Conservation (phyloP, 2,113 vertebrate genomes). For the Chamaetylas fuelleborni region DNA sequence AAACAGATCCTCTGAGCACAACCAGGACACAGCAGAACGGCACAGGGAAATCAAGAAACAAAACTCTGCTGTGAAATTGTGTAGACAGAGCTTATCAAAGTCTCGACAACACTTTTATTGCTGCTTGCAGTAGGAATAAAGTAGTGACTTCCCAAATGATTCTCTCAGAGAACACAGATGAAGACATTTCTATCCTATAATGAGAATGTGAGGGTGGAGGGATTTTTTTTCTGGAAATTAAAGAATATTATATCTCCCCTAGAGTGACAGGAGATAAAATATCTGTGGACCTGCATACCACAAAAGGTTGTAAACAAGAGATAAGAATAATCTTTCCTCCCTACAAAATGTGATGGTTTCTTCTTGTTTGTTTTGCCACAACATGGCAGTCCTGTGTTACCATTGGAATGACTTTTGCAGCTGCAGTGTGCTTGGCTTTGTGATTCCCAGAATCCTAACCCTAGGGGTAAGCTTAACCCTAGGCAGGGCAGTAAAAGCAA, state of each 20-base stretch:
- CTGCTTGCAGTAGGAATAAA: not conserved
- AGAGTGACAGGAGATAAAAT: not conserved
- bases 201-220: not conserved
- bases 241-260: not conserved
- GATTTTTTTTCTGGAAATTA: not conserved
- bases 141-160: not conserved
- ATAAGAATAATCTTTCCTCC: not conserved
- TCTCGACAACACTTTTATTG: not conserved
- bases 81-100: conserved; percentile 1
- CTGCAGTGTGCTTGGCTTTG: not conserved
- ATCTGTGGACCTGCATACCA: not conserved
- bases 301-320: not conserved
- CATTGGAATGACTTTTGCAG: not conserved
- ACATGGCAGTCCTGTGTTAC: too few relatives aligned
- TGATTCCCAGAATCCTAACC: not conserved
- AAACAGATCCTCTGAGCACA: conserved; percentile 4
- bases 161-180: not conserved
- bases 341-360: not conserved
- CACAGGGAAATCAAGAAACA: not conserved
- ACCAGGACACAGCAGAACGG: not conserved
- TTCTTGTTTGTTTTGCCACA: not conserved
- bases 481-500: not conserved
- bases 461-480: too few relatives aligned
- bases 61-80: not conserved
- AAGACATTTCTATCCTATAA: not conserved